A percentile compares a stretch with the other conserved stretches of the same genome.
phyloP scores from a whole-genome alignment of 1,140 invertebrate genomes.

The Charaxes varanes region DNA sequence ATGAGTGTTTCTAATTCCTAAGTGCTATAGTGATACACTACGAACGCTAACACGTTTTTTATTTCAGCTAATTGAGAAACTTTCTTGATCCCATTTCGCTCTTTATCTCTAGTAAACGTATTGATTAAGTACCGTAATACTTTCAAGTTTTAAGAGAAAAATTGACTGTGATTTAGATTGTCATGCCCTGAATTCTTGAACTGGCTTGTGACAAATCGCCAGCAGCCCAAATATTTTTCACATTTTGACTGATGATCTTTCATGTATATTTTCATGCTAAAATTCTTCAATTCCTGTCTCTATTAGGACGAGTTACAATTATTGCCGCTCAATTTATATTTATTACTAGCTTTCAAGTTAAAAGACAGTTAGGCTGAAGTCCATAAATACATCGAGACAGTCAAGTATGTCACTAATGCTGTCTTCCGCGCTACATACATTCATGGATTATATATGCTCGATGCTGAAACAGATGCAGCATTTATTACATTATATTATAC shows the following conservation, averaged over 20 bases:
- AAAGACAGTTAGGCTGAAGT: conserved; percentile 31
- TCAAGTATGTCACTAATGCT: conserved; percentile 48
- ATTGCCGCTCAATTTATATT: conserved; percentile 26
- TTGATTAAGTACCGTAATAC: not conserved
- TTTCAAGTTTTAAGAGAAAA: not conserved
- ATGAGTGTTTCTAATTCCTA: not conserved
- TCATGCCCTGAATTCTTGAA: not conserved
- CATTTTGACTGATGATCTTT: not conserved
- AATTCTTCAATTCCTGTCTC: not conserved
- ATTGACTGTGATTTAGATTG: not conserved
- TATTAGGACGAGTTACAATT: conserved; percentile 12
- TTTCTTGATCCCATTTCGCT: not conserved
- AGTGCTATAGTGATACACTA: not conserved
- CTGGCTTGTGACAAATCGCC: not conserved
- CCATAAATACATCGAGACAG: conserved; percentile 53
- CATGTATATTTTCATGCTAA: not conserved
- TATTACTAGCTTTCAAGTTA: conserved; percentile 32
- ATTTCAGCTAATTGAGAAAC: not conserved
- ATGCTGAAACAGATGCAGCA: conserved; percentile 8
- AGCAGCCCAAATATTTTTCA: not conserved
- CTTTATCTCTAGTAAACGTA: too few relatives aligned
- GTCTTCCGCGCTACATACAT: conserved; percentile 24
- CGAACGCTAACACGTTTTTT: not conserved
- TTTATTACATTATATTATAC: too few relatives aligned
- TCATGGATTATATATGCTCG: conserved; percentile 14